phyloP scores from a whole-genome alignment of 2,888 invertebrate genomes.

The Pedicia rivosa region DNA sequence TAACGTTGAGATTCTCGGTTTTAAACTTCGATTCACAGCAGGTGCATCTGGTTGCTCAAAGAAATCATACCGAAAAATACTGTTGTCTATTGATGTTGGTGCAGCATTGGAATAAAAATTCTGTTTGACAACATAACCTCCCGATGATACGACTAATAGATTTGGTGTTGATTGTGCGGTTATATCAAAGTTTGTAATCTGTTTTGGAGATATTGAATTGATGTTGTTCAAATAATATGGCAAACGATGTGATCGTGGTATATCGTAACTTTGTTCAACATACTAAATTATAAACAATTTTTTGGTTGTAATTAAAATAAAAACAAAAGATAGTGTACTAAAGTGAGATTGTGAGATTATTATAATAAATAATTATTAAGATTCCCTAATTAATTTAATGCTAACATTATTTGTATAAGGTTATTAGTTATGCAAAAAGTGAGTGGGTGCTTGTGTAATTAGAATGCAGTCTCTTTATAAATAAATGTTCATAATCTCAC shows the following conservation, averaged over 20 bases:
- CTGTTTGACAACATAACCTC: slow-evolving; percentile 20
- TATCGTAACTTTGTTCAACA: slow-evolving; percentile 47
- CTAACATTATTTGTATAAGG: too few species aligned
- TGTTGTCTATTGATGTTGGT: slow-evolving; percentile 30
- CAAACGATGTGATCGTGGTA: slow-evolving; percentile 48
- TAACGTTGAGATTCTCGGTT: too few species aligned
- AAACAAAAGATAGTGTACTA: too few species aligned
- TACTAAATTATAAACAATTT: slow-evolving; percentile 10
- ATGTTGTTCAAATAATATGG: slow-evolving; percentile 24
- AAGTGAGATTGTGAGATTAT: too few species aligned
- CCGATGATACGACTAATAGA: slow-evolving; percentile 18
- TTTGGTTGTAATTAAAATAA: too few species aligned
- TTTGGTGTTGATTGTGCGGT: slow-evolving; percentile 28
- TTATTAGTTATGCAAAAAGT: too few species aligned
- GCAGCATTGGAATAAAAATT: slow-evolving; percentile 38
- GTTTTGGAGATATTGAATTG: slow-evolving; percentile 15
- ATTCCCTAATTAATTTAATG: too few species aligned
- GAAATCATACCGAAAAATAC: slow-evolving; percentile 37
- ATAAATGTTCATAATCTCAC: background rate
- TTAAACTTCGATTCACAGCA: slow-evolving; percentile 63
- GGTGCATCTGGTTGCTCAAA: slow-evolving; percentile 37
- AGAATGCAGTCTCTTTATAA: background rate
- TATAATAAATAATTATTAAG: too few species aligned
- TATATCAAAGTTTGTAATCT: slow-evolving; percentile 13
- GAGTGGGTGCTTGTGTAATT: too few species aligned